Conservation (phyloP, 2,888 invertebrate genomes). For the Sphaerophoria rueppellii region DNA sequence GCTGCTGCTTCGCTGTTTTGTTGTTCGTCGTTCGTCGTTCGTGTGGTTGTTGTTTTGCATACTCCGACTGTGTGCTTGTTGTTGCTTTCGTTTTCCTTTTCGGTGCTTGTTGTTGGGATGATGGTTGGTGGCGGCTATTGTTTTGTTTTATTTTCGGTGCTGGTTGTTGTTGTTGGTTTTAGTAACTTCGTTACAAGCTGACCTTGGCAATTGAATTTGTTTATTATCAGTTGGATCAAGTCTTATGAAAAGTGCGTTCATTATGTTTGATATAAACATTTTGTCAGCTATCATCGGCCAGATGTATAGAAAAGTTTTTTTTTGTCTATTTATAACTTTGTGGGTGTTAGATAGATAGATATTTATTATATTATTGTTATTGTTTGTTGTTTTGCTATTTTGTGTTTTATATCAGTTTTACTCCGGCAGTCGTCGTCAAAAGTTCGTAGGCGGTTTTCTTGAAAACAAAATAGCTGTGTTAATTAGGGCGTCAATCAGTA, state of each 20-base stretch:
- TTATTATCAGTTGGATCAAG: background rate
- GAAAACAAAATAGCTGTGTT: background rate
- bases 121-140: too few relatives aligned
- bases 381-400: conserved; percentile 10
- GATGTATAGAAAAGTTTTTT: conserved; percentile 3
- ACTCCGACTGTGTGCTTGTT: too few relatives aligned
- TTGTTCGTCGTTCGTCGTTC: too few relatives aligned
- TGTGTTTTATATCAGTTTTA: conserved; percentile 8
- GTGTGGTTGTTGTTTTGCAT: too few relatives aligned
- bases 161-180: too few relatives aligned
- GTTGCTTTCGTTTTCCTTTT: too few relatives aligned
- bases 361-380: conserved; percentile 8
- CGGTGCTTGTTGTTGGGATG: too few relatives aligned
- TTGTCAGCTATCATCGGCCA: background rate
- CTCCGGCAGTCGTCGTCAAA: conserved; percentile 32
- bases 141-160: too few relatives aligned
- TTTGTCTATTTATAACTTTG: conserved; percentile 39
- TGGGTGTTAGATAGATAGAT: conserved; percentile 15
- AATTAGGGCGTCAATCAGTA: too few relatives aligned
- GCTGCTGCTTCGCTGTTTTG: too few relatives aligned
- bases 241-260: conserved; percentile 20
- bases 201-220: background rate
- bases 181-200: background rate
- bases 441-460: conserved; percentile 12
- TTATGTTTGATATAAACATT: background rate